phyloP scores from a whole-genome alignment of 2,113 vertebrate species.

The Entelurus aequoreus region DNA sequence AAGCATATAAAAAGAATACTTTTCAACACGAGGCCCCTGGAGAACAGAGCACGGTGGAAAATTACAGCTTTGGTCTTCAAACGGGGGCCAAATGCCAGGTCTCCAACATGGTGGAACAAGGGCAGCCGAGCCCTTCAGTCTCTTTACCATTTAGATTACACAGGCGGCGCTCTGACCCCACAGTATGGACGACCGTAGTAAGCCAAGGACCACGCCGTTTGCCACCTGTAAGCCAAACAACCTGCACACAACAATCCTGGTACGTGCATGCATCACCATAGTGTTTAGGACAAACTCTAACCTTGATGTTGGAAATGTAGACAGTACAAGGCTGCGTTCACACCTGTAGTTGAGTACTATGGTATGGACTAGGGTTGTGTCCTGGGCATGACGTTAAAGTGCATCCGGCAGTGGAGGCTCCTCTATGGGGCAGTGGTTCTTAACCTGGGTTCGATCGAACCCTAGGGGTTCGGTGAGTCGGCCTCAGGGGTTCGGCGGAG shows the following conservation, averaged over 20 bases:
- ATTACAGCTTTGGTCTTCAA: slow-evolving; percentile 62
- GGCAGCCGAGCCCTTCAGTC: slow-evolving; percentile 43
- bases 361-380: too few relatives aligned
- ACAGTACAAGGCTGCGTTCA: too few relatives aligned
- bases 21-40: slow-evolving; percentile 47
- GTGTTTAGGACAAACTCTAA: too few relatives aligned
- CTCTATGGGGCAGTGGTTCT: too few relatives aligned
- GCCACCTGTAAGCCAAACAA: slow-evolving; percentile 54
- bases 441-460: too few relatives aligned
- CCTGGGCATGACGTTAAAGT: too few relatives aligned
- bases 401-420: too few relatives aligned
- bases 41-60: slow-evolving; percentile 47
- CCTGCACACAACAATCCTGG: slow-evolving; percentile 10
- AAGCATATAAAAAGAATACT: slow-evolving; percentile 49
- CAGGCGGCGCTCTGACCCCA: slow-evolving; percentile 53
- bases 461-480: too few relatives aligned
- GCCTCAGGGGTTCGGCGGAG: too few relatives aligned
- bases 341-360: too few relatives aligned
- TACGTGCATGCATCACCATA: neutral
- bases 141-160: slow-evolving; percentile 68
- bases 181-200: slow-evolving; percentile 56
- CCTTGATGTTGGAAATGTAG: too few relatives aligned
- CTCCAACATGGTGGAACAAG: slow-evolving; percentile 58
- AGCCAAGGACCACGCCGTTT: slow-evolving; percentile 26
- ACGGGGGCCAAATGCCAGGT: slow-evolving; percentile 58